phyloP scores from a whole-genome alignment of 2,888 invertebrate genomes.

The Chaetogeoica ovagalla region DNA sequence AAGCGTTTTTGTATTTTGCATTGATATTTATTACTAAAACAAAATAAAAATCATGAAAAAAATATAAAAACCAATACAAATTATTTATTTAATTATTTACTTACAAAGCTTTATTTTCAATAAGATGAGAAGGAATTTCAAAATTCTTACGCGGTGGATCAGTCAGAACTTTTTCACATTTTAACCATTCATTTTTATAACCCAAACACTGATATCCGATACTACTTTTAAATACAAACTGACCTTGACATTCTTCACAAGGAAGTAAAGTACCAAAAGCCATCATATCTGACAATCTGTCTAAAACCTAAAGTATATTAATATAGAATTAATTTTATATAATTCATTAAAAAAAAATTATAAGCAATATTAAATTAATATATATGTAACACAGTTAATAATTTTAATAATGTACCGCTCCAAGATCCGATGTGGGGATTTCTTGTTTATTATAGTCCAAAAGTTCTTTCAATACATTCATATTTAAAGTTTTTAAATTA shows the following conservation, averaged over 20 bases:
- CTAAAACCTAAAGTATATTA: slow-evolving; percentile 67
- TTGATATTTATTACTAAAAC: slow-evolving; percentile 64
- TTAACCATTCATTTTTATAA: slow-evolving; percentile 83
- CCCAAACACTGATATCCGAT: slow-evolving; percentile 85
- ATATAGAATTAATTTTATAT: slow-evolving; percentile 25
- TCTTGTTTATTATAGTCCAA: slow-evolving; percentile 75
- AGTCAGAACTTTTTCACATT: slow-evolving; percentile 74
- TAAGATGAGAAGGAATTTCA: slow-evolving; percentile 68
- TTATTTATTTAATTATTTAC: slow-evolving; percentile 55
- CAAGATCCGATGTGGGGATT: slow-evolving; percentile 61
- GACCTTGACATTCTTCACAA: slow-evolving; percentile 81
- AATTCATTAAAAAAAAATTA: background rate
- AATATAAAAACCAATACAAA: slow-evolving; percentile 17
- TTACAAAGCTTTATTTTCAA: slow-evolving; percentile 65
- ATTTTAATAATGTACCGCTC: slow-evolving; percentile 15
- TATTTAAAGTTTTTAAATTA: slow-evolving; percentile 65
- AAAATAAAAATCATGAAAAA: background rate
- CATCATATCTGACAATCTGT: slow-evolving; percentile 80
- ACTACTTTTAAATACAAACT: slow-evolving; percentile 69
- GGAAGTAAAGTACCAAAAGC: slow-evolving; percentile 80
- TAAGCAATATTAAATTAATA: background rate
- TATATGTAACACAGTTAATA: background rate
- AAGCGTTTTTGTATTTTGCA: slow-evolving; percentile 65
- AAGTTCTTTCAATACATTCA: slow-evolving; percentile 67
- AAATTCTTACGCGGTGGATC: slow-evolving; percentile 75